These are phyloP conservation scores for Anhinga rufa DNA, from an alignment of 2,113 vertebrate genomes.

Conservation along the genomic window DNA sequence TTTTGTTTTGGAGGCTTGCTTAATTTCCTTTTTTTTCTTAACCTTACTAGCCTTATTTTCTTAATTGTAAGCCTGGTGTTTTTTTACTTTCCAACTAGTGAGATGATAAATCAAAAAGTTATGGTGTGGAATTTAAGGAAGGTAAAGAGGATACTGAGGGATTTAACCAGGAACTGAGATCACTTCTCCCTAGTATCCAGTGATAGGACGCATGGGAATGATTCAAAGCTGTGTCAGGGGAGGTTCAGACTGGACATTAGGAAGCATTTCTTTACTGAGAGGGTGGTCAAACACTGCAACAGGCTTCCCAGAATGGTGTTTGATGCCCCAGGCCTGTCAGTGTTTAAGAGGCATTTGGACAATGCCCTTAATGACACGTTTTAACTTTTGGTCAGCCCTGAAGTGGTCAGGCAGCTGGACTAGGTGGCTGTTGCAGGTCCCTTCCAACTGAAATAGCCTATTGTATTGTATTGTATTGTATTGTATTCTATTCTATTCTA, in stretches of 20 bases:
- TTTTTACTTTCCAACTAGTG: neutral
- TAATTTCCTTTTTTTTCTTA: neutral
- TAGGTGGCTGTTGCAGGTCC: neutral
- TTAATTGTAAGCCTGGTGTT: neutral
- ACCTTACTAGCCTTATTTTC: neutral
- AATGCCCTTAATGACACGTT: neutral
- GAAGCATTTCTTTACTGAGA: neutral
- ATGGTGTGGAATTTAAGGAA: neutral
- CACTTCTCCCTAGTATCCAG: neutral
- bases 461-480: neutral
- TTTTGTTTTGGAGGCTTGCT: neutral
- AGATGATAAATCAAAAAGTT: neutral
- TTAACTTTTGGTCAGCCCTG: neutral
- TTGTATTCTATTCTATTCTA: neutral
- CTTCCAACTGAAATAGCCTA: neutral
- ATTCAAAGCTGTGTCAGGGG: neutral
- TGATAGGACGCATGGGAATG: neutral
- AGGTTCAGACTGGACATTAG: neutral
- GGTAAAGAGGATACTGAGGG: neutral
- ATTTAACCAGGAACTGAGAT: neutral
- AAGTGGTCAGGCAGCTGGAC: neutral
- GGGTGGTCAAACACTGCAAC: neutral
- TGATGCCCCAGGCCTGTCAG: neutral
- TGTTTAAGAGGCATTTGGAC: neutral
- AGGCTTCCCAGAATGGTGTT: neutral